A percentile compares a stretch with the other conserved stretches of the same genome.
Evolutionary conservation across 2,888 invertebrate genomes (phyloP).

Genomic region (Eristalis tenax): DNA sequence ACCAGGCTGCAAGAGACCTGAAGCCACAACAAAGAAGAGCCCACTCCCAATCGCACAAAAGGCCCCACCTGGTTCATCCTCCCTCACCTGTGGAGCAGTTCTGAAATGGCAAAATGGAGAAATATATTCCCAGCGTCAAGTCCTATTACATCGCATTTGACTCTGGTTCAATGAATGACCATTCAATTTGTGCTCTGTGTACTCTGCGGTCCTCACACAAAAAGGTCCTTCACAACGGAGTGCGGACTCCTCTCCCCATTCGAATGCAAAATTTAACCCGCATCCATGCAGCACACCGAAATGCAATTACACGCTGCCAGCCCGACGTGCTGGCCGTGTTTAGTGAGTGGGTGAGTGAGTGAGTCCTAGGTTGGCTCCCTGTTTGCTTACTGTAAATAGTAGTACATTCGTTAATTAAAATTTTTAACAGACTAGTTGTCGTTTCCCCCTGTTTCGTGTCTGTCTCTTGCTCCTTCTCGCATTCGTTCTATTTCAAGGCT

Average conservation of each 20-base stretch:
- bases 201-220: slow-evolving; percentile 19
- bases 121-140: slow-evolving; percentile 36
- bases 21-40: neutral
- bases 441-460: neutral
- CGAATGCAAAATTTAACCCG: slow-evolving; percentile 60
- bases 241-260: slow-evolving; percentile 35
- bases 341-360: neutral
- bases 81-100: slow-evolving; percentile 8
- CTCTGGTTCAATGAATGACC: slow-evolving; percentile 46
- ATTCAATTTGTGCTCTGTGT: slow-evolving; percentile 49
- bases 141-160: slow-evolving; percentile 36
- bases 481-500: slow-evolving; percentile 7
- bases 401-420: slow-evolving; percentile 65
- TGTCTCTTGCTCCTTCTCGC: neutral
- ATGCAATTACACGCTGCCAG: slow-evolving; percentile 59
- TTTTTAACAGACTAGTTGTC: slow-evolving; percentile 43
- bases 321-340: slow-evolving; percentile 18
- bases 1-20: neutral
- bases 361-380: slow-evolving; percentile 9
- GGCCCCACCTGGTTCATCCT: neutral
- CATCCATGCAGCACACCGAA: slow-evolving; percentile 38
- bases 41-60: neutral
- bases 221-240: neutral
- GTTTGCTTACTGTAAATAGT: slow-evolving; percentile 47
- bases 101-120: slow-evolving; percentile 14